phyloP scores from a whole-genome alignment of 2,888 invertebrate genomes.

The Carcina quercana region DNA sequence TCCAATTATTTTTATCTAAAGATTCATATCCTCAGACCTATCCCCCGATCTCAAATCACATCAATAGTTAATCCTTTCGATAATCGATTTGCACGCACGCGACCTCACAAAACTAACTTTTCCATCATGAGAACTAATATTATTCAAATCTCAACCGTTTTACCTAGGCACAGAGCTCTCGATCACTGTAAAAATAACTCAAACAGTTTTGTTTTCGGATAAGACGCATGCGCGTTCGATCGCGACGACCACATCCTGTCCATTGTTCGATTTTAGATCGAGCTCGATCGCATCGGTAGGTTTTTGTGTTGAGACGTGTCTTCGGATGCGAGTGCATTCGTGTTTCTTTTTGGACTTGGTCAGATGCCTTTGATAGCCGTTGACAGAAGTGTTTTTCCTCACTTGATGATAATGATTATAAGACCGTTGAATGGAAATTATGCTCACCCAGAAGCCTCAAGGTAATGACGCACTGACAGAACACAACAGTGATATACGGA shows the following conservation, averaged over 20 bases:
- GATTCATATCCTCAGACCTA: slow-evolving; percentile 25
- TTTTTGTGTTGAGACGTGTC: slow-evolving; percentile 29
- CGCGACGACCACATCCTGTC: slow-evolving; percentile 51
- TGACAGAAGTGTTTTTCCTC: too few species aligned
- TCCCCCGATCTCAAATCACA: slow-evolving; percentile 34
- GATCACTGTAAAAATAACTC: not conserved
- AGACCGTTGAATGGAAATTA: too few species aligned
- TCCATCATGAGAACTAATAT: slow-evolving; percentile 6
- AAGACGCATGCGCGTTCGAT: slow-evolving; percentile 37
- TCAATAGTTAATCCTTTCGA: slow-evolving; percentile 35
- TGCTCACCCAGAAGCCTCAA: too few species aligned
- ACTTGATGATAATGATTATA: too few species aligned
- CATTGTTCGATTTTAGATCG: slow-evolving; percentile 42
- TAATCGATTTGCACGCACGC: slow-evolving; percentile 57
- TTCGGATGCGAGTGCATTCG: slow-evolving; percentile 23
- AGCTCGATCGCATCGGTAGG: slow-evolving; percentile 29
- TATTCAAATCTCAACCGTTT: slow-evolving; percentile 13
- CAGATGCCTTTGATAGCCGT: too few species aligned
- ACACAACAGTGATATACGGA: too few species aligned
- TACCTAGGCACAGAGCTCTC: not conserved
- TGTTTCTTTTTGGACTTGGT: too few species aligned
- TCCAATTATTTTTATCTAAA: not conserved
- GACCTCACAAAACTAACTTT: slow-evolving; percentile 29
- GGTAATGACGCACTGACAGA: too few species aligned
- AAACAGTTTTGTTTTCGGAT: too few species aligned